These are phyloP conservation scores for Sylvietta virens DNA, from an alignment of 2,113 vertebrate genomes.

Conservation along the genomic window DNA sequence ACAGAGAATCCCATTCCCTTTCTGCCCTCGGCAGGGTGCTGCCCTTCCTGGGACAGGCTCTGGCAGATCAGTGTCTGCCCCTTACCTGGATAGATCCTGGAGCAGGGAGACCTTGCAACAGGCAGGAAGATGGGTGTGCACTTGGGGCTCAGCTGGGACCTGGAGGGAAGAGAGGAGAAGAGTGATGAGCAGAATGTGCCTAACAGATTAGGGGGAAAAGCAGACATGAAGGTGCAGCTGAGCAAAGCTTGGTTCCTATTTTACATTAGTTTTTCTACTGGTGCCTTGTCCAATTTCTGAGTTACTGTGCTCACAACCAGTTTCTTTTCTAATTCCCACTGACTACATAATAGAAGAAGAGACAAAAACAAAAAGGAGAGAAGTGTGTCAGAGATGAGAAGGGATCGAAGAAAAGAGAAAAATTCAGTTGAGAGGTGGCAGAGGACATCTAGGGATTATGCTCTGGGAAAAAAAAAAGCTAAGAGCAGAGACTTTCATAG, in stretches of 20 bases:
- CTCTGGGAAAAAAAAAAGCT: not conserved
- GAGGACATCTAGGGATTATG: conserved; percentile 31
- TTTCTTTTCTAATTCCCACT: not conserved
- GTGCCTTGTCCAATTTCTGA: not conserved
- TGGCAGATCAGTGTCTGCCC: not conserved
- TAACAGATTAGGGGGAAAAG: not conserved
- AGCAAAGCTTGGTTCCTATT: not conserved
- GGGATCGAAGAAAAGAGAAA: not conserved
- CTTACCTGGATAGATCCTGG: not conserved
- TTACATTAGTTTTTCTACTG: not conserved
- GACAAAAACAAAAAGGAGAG: not conserved
- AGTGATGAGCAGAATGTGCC: not conserved
- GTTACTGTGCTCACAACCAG: not conserved
- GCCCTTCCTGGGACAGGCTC: not conserved
- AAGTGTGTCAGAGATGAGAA: not conserved
- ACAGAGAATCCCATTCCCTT: not conserved
- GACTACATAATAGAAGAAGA: not conserved
- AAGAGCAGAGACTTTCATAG: not conserved
- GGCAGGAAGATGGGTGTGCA: not conserved
- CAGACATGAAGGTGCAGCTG: not conserved
- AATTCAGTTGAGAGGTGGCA: not conserved
- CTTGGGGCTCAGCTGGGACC: not conserved
- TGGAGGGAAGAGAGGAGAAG: not conserved
- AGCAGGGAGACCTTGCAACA: not conserved
- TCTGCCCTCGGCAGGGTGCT: not conserved